Percentiles rank a stretch among this genome's conserved stretches.
Conservation (phyloP, 2,797 vertebrate genomes). For the Pseudotriccus pelzelni region DNA sequence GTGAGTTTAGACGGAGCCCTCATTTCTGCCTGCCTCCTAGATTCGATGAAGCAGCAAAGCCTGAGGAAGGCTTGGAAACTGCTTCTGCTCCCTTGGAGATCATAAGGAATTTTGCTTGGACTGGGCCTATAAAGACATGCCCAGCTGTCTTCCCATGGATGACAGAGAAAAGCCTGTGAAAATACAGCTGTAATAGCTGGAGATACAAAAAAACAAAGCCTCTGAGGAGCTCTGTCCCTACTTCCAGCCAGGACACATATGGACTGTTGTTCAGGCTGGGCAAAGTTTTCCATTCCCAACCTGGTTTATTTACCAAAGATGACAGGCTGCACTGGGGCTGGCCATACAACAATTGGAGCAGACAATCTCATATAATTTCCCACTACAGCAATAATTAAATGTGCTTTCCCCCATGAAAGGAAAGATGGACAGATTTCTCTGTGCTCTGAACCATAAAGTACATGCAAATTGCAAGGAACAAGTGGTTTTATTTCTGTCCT, state of each 20-base stretch:
- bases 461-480: neutral
- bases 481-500: neutral
- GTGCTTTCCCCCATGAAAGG: neutral
- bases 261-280: neutral
- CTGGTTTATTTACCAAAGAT: conserved; percentile 8
- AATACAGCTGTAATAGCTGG: neutral
- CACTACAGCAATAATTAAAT: neutral
- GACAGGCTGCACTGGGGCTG: neutral
- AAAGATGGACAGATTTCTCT: neutral
- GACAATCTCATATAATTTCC: neutral
- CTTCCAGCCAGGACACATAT: neutral
- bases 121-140: neutral
- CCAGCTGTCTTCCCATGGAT: conserved; percentile 11
- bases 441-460: neutral
- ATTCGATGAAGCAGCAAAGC: neutral
- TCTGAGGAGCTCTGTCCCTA: neutral
- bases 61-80: neutral
- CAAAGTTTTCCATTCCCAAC: neutral
- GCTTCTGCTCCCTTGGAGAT: neutral
- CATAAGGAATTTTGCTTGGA: neutral
- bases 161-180: neutral
- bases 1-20: neutral
- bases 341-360: neutral
- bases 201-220: neutral
- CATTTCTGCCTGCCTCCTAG: neutral